Conservation (phyloP, 2,888 invertebrate genomes). For the Caenorhabditis sp. region DNA sequence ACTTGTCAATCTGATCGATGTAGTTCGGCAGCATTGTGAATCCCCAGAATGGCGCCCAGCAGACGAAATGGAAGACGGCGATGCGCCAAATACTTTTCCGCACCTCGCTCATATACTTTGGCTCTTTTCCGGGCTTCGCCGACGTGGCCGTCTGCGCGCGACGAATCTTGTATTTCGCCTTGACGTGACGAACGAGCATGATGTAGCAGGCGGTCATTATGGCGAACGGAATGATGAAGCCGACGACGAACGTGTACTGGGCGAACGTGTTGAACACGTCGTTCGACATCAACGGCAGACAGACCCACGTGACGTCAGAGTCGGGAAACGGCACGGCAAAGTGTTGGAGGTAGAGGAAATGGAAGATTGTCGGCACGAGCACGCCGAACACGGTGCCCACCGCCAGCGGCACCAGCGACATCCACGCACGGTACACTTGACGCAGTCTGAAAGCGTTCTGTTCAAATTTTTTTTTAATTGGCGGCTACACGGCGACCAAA, state of each 20-base stretch:
- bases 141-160: slow-evolving; percentile 40
- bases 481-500: no score
- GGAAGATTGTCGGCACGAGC: slow-evolving; percentile 61
- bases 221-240: slow-evolving; percentile 68
- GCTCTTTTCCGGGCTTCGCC: slow-evolving; percentile 57
- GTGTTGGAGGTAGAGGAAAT: slow-evolving; percentile 60
- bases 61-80: slow-evolving; percentile 73
- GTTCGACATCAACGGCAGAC: slow-evolving; percentile 60
- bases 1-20: slow-evolving; percentile 42
- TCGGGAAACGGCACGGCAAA: slow-evolving; percentile 26
- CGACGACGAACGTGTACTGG: slow-evolving; percentile 70
- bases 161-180: slow-evolving; percentile 67
- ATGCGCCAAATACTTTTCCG: slow-evolving; percentile 73
- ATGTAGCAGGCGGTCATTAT: slow-evolving; percentile 75
- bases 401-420: slow-evolving; percentile 64
- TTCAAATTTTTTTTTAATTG: no score
- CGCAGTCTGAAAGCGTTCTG: slow-evolving; percentile 54
- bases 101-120: slow-evolving; percentile 72
- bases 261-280: slow-evolving; percentile 64
- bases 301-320: slow-evolving; percentile 46
- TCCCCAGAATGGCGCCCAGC: slow-evolving; percentile 75
- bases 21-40: slow-evolving; percentile 65
- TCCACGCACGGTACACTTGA: slow-evolving; percentile 60
- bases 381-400: slow-evolving; percentile 65
- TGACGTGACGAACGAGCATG: slow-evolving; percentile 72